phyloP scores from a whole-genome alignment of 2,113 vertebrate species.

The Phyllostomus discolor region DNA sequence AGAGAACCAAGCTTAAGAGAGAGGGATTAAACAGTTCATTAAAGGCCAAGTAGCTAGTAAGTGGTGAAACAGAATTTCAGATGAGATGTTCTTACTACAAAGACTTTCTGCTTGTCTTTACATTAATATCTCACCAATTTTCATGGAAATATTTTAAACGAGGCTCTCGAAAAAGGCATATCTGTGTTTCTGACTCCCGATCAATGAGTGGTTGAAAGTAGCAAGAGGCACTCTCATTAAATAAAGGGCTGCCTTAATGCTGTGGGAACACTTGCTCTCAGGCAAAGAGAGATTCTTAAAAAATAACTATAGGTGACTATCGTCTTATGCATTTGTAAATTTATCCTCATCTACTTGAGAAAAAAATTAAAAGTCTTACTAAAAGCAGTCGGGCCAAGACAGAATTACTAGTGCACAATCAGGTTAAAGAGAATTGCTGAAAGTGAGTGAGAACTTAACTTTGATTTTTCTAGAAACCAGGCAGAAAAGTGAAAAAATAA shows the following conservation, averaged over 20 bases:
- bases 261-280: background rate
- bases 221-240: background rate
- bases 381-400: background rate
- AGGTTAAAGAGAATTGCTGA: background rate
- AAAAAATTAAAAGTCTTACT: background rate
- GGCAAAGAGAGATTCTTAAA: background rate
- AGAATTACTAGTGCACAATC: background rate
- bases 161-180: background rate
- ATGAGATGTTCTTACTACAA: background rate
- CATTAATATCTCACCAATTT: constrained; percentile 11
- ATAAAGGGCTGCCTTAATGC: background rate
- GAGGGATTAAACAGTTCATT: background rate
- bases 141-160: background rate
- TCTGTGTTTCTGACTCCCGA: constrained; percentile 6
- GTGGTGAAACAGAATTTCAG: background rate
- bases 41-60: background rate
- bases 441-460: background rate
- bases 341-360: background rate
- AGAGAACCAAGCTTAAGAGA: background rate
- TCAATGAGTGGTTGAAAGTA: constrained; percentile 2
- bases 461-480: background rate
- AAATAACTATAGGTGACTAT: background rate
- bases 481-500: background rate
- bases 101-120: background rate
- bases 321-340: background rate